phyloP scores from a whole-genome alignment of 2,113 vertebrate species.

The Athene noctua region DNA sequence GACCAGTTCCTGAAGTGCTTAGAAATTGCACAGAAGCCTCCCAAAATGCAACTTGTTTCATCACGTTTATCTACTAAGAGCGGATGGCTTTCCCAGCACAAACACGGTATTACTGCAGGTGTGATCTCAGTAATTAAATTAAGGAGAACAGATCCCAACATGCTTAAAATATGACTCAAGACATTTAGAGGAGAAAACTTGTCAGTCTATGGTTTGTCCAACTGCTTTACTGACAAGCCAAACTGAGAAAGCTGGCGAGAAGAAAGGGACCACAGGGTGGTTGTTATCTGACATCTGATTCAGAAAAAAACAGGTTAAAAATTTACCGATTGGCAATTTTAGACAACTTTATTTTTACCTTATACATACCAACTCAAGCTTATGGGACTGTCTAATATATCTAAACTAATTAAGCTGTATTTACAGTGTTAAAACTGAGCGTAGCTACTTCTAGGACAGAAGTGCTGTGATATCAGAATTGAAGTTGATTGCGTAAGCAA shows the following conservation, averaged over 20 bases:
- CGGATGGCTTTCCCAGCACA: slow-evolving; percentile 24
- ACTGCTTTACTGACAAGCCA: slow-evolving; percentile 32
- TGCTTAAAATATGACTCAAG: slow-evolving; percentile 53
- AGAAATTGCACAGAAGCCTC: not conserved
- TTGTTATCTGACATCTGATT: slow-evolving; percentile 51
- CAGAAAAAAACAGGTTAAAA: slow-evolving; percentile 26
- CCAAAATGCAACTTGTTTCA: slow-evolving; percentile 35
- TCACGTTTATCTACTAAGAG: slow-evolving; percentile 2
- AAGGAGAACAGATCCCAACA: slow-evolving; percentile 44
- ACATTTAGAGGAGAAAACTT: slow-evolving; percentile 9
- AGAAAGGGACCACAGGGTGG: not conserved
- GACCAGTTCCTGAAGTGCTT: not conserved
- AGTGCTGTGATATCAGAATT: slow-evolving; percentile 60
- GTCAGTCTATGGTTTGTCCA: slow-evolving; percentile 36
- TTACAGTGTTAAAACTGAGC: slow-evolving; percentile 43
- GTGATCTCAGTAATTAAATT: slow-evolving; percentile 45
- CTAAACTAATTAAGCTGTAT: slow-evolving; percentile 43
- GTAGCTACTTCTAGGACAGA: slow-evolving; percentile 50
- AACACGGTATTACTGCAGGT: slow-evolving; percentile 28
- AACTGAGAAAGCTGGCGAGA: slow-evolving; percentile 10
- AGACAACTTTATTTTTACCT: slow-evolving; percentile 64
- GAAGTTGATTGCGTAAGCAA: slow-evolving; percentile 42
- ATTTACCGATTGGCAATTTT: slow-evolving; percentile 48
- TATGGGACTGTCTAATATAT: slow-evolving; percentile 32
- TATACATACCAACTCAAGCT: slow-evolving; percentile 23